These are phyloP conservation scores for Cydia amplana DNA, from an alignment of 1,140 invertebrate genomes.

Conservation along the genomic window DNA sequence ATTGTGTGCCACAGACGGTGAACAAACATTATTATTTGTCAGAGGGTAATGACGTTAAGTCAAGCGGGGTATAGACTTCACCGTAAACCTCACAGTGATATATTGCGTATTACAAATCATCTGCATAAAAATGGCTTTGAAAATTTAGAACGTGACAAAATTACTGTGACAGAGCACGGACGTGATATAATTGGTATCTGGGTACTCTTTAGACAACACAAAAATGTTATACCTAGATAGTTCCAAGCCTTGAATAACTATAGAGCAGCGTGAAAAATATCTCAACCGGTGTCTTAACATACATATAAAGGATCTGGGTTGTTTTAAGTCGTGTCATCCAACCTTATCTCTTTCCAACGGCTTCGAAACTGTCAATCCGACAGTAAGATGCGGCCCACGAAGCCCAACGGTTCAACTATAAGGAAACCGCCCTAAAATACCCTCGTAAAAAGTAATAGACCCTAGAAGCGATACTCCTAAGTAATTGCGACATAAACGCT, in stretches of 20 bases:
- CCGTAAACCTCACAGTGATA: not conserved
- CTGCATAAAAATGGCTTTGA: not conserved
- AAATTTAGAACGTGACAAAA: not conserved
- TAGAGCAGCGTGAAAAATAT: too few species aligned
- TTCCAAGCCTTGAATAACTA: too few species aligned
- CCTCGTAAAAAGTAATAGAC: constrained; percentile 56
- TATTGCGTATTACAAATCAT: not conserved
- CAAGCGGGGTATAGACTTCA: too few species aligned
- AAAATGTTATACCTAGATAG: too few species aligned
- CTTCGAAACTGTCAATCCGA: not conserved
- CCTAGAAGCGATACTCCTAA: constrained; percentile 42
- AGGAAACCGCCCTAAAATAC: constrained; percentile 47
- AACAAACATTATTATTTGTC: constrained; percentile 8
- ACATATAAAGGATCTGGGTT: too few species aligned
- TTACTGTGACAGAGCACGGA: not conserved
- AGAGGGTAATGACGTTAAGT: too few species aligned
- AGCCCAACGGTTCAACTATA: constrained; percentile 20
- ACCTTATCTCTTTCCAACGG: not conserved
- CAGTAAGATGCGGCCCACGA: not conserved
- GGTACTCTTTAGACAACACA: not conserved
- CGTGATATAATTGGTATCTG: not conserved
- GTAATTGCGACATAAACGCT: constrained; percentile 25
- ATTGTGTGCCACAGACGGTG: not conserved
- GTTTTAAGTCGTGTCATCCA: not conserved
- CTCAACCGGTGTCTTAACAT: too few species aligned